phyloP scores from a whole-genome alignment of 2,113 vertebrate genomes.

The Hypocryptadius cinnamomeus region DNA sequence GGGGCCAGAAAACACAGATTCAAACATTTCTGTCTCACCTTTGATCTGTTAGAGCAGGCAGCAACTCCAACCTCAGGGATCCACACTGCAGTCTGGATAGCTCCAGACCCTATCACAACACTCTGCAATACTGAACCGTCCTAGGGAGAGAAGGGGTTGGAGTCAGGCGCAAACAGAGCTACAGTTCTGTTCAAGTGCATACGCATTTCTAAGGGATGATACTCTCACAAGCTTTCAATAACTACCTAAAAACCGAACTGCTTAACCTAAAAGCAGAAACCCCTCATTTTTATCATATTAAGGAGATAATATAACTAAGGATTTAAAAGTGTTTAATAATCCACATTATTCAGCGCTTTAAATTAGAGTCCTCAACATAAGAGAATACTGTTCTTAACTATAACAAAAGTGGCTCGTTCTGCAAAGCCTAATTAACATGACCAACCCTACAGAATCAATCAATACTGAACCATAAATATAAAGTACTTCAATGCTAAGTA shows the following conservation, averaged over 20 bases:
- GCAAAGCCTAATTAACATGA: background rate
- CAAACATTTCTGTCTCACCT: constrained; percentile 68
- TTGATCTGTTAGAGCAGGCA: constrained; percentile 94
- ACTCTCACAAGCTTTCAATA: background rate
- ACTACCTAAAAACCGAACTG: background rate
- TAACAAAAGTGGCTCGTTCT: background rate
- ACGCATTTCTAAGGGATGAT: background rate
- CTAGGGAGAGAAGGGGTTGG: constrained; percentile 58
- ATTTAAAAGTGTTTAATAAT: background rate
- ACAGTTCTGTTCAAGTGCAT: background rate
- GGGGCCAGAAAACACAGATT: background rate
- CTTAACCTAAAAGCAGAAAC: background rate
- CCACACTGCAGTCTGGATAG: constrained; percentile 91
- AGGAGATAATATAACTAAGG: background rate
- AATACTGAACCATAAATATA: background rate
- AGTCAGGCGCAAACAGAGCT: background rate
- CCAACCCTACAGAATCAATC: background rate
- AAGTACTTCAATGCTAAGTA: background rate
- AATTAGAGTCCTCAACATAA: background rate
- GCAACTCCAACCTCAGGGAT: constrained; percentile 96
- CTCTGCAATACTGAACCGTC: constrained; percentile 93
- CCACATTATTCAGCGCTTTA: background rate
- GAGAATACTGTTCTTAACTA: background rate
- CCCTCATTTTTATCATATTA: background rate
- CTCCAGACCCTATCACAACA: constrained; percentile 90